Percentiles rank a stretch among this genome's conserved stretches.
Evolutionary conservation across 2,797 vertebrate species (phyloP).

Genomic region (Pelochelys cantorii): DNA sequence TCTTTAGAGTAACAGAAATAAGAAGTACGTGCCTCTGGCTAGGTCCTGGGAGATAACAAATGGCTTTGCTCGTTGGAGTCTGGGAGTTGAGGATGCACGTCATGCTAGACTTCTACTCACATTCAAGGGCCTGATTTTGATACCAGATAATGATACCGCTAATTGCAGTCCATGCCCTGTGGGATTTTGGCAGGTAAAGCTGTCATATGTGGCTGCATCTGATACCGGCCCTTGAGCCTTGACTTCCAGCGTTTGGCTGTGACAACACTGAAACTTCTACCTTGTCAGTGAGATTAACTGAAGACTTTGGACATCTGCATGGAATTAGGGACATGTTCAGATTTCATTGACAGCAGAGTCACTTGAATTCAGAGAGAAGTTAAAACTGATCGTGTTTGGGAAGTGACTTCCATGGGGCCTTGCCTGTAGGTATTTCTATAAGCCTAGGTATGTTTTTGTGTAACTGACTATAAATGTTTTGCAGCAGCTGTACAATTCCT

Average conservation of each 20-base stretch:
- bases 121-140: background rate
- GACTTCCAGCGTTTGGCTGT: background rate
- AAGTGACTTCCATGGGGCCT: constrained; percentile 3
- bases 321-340: background rate
- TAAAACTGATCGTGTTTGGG: background rate
- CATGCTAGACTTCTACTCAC: background rate
- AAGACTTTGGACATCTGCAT: background rate
- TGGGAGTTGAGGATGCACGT: background rate
- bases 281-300: accelerated
- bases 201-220: background rate
- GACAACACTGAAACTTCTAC: accelerated
- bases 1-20: background rate
- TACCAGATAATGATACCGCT: background rate
- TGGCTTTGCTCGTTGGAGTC: background rate
- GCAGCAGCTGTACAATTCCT: constrained; percentile 57
- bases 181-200: background rate
- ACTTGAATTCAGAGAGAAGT: background rate
- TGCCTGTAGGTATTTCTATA: constrained; percentile 22
- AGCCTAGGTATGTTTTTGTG: background rate
- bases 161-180: accelerated
- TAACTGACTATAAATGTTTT: constrained; percentile 26
- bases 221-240: background rate
- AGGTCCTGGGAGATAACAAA: background rate
- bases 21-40: constrained; percentile 64
- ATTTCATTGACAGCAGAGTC: background rate